Evolutionary conservation across 1,140 invertebrate genomes (phyloP), one percentile per base, ranked within the genome.

Genomic region (Zaprionus kolodkinae): DNA sequence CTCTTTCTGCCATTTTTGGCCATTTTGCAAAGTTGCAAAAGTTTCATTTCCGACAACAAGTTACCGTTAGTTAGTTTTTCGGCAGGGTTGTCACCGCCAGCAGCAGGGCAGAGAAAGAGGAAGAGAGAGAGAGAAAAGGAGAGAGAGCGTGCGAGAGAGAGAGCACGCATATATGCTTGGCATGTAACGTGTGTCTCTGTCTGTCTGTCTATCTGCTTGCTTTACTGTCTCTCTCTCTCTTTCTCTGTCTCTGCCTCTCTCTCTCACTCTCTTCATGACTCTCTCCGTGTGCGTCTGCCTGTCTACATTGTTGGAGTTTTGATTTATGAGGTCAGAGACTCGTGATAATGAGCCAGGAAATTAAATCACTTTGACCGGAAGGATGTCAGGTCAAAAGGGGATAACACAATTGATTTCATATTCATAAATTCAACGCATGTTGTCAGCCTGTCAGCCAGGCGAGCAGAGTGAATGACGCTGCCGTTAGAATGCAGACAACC

Each of bases 291-390:
- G 25, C 25, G 57, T 74, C 45, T 67, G 65, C 72, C 72, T 69
- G 76, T 66, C 60, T 72, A 54, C 69, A 81, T 48, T 79, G 64
- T 69, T 74, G 62, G 69, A 76, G 78, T 83, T 85, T 89, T 91
- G 85, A 91, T 91, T 91, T 91, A 91, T 91, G 89, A 72, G 89
- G 81, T 86, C 89, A 89, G 85, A 91, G 74, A 84, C 75, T 89
- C 76, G 90, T 87, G 82, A 91, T 91, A 91, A 91, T 91, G 85
- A 91, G 85, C 85, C 85, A 81, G 89, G 89, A 89, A 89, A 91
- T 91, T 86, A 86, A 91, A 91, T 89, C 85, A 87, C 85, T 89
- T 89, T 91, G 77, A 91, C 83, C 89, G 85, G 89, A 91, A 91
- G 85, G 82, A 91, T 88, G 84, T 83, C 81, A 86, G 88, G 79